A percentile compares a stretch with the other conserved stretches of the same genome.
Conservation (phyloP, 2,888 invertebrate genomes). For the Volucella bombylans region DNA sequence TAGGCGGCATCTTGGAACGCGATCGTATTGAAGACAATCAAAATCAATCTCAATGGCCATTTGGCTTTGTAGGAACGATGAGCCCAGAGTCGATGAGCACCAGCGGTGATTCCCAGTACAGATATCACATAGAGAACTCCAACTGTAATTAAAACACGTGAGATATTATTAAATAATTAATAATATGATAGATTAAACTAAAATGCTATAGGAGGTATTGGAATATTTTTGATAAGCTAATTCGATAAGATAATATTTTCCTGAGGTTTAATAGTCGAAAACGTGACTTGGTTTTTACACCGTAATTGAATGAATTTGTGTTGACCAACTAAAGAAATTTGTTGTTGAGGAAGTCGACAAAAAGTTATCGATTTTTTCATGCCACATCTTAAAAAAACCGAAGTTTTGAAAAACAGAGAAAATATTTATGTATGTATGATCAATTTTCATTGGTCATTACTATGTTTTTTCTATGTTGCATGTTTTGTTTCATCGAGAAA, state of each 20-base stretch:
- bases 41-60: conserved; percentile 90
- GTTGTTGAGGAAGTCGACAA: too few species aligned
- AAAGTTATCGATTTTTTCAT: too few species aligned
- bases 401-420: too few species aligned
- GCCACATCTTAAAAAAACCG: too few species aligned
- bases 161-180: neutral
- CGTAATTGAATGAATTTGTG: neutral
- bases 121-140: conserved; percentile 81
- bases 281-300: conserved; percentile 27
- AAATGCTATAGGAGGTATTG: neutral
- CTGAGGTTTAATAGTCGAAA: neutral
- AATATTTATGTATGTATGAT: too few species aligned
- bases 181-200: conserved; percentile 16
- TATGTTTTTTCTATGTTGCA: too few species aligned
- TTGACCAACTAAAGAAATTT: neutral
- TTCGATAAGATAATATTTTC: conserved; percentile 9
- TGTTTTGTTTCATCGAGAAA: too few species aligned
- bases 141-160: conserved; percentile 19
- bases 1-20: conserved; percentile 92
- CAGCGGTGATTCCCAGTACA: conserved; percentile 95
- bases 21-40: conserved; percentile 90
- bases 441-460: too few species aligned
- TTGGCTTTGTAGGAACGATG: conserved; percentile 96
- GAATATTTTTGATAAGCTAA: neutral
- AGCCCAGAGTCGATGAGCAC: conserved; percentile 96